Percentiles rank a stretch among this genome's conserved stretches.
These are phyloP conservation scores for Thyatira batis DNA, from an alignment of 2,888 invertebrate genomes.

Conservation along the genomic window DNA sequence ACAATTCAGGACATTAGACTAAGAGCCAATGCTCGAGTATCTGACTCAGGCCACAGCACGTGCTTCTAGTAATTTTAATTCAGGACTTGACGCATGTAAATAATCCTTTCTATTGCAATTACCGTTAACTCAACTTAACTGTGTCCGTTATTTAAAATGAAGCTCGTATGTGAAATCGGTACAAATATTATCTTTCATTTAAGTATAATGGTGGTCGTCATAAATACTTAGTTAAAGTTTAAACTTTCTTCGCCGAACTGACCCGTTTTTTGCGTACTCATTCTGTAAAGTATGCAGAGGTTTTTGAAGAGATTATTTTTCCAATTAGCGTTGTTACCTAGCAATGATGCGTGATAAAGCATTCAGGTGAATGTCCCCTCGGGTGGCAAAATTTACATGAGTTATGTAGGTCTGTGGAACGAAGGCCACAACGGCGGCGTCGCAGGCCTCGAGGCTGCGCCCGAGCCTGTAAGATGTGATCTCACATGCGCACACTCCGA, in stretches of 20 bases:
- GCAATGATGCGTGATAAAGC: constrained; percentile 40
- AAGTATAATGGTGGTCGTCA: constrained; percentile 7
- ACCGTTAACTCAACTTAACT: constrained; percentile 23
- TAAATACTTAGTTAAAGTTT: background rate
- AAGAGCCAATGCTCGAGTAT: background rate
- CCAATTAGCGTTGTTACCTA: constrained; percentile 47
- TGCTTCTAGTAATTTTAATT: constrained; percentile 24
- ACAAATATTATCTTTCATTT: constrained; percentile 12
- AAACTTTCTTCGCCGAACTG: background rate
- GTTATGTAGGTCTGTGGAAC: constrained; percentile 57
- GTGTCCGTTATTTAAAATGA: constrained; percentile 27
- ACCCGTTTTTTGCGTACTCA: constrained; percentile 7
- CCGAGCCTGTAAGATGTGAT: constrained; percentile 23
- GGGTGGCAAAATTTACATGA: constrained; percentile 49
- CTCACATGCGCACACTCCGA: constrained; percentile 50
- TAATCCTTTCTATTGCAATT: constrained; percentile 22
- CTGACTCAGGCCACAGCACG: constrained; percentile 25
- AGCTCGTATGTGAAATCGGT: constrained; percentile 16
- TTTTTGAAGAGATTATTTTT: constrained; percentile 31
- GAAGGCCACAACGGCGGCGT: constrained; percentile 31
- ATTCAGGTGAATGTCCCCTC: constrained; percentile 37
- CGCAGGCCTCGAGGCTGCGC: constrained; percentile 12
- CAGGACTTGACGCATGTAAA: constrained; percentile 11
- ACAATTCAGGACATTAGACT: constrained; percentile 1
- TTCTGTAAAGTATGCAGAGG: constrained; percentile 15